Evolutionary conservation across 1,140 invertebrate species (phyloP), one percentile per base, ranked within the genome.

Genomic region (Vanessa tameamea): DNA sequence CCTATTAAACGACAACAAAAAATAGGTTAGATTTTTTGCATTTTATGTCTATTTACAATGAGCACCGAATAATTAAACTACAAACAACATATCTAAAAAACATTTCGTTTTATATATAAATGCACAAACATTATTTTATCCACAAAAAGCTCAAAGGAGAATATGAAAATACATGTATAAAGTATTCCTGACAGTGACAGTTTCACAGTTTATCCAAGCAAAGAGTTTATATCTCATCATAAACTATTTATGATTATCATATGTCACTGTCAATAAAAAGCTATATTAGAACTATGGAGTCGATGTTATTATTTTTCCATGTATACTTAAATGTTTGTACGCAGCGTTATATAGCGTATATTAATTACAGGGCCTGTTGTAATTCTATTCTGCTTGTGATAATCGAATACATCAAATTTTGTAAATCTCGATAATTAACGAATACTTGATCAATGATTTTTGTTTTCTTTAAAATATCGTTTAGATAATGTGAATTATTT

Each of bases 121-220:
- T 16, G 9, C 20, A 57, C 20, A 57, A 23, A 61, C 15, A 61
- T 61, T 16, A 61, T 61, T 43, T 15, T 61, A 31, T 61, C 15
- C 57, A 61, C 26, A 15, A 61, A 31, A 61, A 31, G 26, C 31
- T 37, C 31, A 61, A 14, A 61, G 15, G 14, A 37, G 13, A 31
- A 61, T 61, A 61, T 3, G 20, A 57, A 57, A 57, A 57, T 57
- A 57, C 53, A 57, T 12, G 20, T 43, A 68, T n/a, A 69, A 43
- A 43, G 37, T 5, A 16, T 47, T 26, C 15, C 57, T 70, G 59
- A 70, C 55, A 61, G 47, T 70, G 69, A 61, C 69, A 48, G 53
- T 14, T 23, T 70, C 57, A 61, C 69, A 31, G 53, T 14, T 23
- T 47, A 69, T 55, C 53, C 37, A 43, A 43, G 37, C 9, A 9